Percentiles rank a stretch among this genome's conserved stretches.
Evolutionary conservation across 1,140 invertebrate species (phyloP).

Genomic region (Trypoxylus dichotomus): DNA sequence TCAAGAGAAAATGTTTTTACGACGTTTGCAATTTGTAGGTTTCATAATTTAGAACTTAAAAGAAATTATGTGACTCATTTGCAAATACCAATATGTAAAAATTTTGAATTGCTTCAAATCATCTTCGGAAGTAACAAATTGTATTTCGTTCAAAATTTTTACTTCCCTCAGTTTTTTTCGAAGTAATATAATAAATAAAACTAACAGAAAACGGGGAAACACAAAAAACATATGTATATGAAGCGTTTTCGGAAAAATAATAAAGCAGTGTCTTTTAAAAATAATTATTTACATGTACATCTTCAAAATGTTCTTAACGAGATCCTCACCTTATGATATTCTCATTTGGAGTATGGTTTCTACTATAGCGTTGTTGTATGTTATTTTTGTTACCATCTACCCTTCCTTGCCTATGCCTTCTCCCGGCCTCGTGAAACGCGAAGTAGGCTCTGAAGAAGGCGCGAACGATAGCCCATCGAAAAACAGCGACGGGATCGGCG

Average conservation of each 20-base stretch:
- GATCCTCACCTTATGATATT: conserved; percentile 50
- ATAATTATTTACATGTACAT: background rate
- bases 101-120: background rate
- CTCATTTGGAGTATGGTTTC: conserved; percentile 71
- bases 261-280: background rate
- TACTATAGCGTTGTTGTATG: conserved; percentile 54
- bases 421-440: conserved; percentile 86
- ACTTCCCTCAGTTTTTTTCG: background rate
- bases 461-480: conserved; percentile 90
- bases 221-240: background rate
- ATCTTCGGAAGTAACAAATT: background rate
- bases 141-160: background rate
- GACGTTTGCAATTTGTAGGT: background rate
- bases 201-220: background rate
- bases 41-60: background rate
- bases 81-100: conserved; percentile 15
- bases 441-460: conserved; percentile 90
- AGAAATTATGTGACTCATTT: background rate
- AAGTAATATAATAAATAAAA: background rate
- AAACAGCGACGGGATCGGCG: conserved; percentile 91
- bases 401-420: conserved; percentile 68
- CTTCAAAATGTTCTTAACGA: background rate
- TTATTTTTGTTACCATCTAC: conserved; percentile 61
- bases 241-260: background rate
- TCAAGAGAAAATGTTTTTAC: conserved; percentile 13